Evolutionary conservation across 1,140 invertebrate species (phyloP), one percentile per base, ranked within the genome.

Genomic region (Papilio aristodemus): DNA sequence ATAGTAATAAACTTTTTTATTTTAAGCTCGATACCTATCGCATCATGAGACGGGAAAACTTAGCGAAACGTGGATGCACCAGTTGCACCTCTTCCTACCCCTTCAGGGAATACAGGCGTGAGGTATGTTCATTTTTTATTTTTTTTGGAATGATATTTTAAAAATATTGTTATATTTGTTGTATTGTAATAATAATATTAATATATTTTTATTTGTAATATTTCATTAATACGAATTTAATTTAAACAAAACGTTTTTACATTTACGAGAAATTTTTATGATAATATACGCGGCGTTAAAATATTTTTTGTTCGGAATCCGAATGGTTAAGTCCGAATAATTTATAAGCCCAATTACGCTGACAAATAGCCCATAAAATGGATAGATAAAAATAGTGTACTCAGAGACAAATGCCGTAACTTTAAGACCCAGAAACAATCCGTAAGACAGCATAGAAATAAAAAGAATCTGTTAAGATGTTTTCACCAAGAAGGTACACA

Each of bases 301-400:
- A 54, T 54, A 54, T 17, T 54, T 54, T 54, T 54, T 54, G 19
- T 54, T 54, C 17, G 17, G 22, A 19, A 54, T 50, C 9, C 17
- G 19, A 54, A 54, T 25, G 11, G 46, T 19, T 54, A 54, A 54
- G 46, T 22, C 46, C 9, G 19, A 54, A 25, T 54, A 19, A 54
- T 54, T 54, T 54, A 25, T 54, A 54, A 25, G 5, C 46, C 46
- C 46, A 54, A 54, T 54, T 54, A 54, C 11, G 10, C 46, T 54
- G 46, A 54, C 46, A 54, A 22, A 54, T 54, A 54, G 46, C 46
- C 19, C 19, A 54, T 54, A 54, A 54, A 50, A 22, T 19, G 19
- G 17, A 50, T 50, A 50, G 46, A 50, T 50, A 50, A 50, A 46
- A 54, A 54, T 54, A 25, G 8, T 54, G 19, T 22, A 54, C 10